Conservation (phyloP, 37 sponge, comb jelly and placozoan genomes). For the Oopsacas minuta region DNA sequence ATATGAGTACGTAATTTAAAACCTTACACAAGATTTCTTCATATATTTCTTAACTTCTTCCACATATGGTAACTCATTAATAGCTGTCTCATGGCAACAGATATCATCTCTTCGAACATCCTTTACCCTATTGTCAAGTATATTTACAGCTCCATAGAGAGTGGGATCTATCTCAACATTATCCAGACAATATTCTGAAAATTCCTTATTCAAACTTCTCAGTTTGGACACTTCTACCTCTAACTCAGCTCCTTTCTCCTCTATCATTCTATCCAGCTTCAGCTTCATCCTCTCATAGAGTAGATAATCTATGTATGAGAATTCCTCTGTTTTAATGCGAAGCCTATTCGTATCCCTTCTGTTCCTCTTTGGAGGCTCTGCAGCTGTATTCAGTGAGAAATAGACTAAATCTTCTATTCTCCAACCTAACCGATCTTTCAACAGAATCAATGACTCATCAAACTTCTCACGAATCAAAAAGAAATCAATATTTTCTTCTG, state of each 20-base stretch:
- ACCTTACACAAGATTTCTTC: background rate
- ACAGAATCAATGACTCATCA: background rate
- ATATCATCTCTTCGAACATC: background rate
- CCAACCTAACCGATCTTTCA: background rate
- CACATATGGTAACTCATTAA: background rate
- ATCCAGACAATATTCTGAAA: too few species aligned
- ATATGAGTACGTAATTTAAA: too few species aligned
- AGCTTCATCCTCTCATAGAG: too few species aligned
- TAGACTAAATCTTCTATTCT: background rate
- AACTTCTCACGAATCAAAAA: background rate
- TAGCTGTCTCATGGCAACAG: background rate
- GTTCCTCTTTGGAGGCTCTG: background rate
- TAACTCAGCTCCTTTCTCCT: too few species aligned
- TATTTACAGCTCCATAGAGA: background rate
- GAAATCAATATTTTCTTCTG: background rate
- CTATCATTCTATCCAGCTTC: too few species aligned
- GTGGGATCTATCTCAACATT: background rate
- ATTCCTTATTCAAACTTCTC: too few species aligned
- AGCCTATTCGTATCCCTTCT: too few species aligned
- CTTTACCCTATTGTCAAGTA: background rate
- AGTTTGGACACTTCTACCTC: too few species aligned
- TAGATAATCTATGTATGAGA: too few species aligned
- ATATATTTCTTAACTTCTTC: background rate
- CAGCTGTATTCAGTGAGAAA: background rate
- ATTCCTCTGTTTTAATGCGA: too few species aligned